Evolutionary conservation across 2,113 vertebrate genomes (phyloP).

Genomic region (Phodopus roborovskii): DNA sequence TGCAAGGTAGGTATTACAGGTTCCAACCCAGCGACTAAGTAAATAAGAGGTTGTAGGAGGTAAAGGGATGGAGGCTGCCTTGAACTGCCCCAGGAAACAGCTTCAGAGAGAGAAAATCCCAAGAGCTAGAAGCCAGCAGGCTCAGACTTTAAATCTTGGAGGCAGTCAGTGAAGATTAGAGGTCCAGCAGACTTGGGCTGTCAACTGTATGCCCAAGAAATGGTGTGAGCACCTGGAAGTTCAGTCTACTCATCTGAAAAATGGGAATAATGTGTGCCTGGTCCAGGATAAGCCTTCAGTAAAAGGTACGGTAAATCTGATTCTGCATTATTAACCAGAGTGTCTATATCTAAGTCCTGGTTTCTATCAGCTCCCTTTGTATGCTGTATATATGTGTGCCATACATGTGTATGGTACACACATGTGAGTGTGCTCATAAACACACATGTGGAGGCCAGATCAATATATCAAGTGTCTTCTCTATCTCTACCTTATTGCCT

Average conservation of each 20-base stretch:
- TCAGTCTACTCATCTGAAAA: constrained; percentile 14
- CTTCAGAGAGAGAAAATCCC: neutral
- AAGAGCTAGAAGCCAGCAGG: neutral
- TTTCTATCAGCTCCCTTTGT: neutral
- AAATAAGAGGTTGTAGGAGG: neutral
- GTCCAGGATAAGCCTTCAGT: neutral
- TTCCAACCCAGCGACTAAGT: neutral
- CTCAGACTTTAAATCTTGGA: constrained; percentile 12
- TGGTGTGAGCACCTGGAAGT: neutral
- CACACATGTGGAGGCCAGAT: neutral
- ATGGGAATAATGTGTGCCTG: neutral
- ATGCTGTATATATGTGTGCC: neutral
- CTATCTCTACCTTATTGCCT: neutral
- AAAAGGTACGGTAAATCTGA: neutral
- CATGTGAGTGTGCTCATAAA: neutral
- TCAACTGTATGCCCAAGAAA: neutral
- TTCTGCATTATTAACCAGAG: neutral
- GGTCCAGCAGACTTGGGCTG: neutral
- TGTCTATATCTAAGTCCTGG: neutral
- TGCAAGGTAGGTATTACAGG: neutral
- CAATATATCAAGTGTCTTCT: neutral
- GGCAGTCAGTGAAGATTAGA: neutral
- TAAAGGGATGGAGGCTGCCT: neutral
- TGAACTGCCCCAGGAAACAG: neutral
- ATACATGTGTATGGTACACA: neutral